These are phyloP conservation scores for Dendroctonus ponderosae DNA, from an alignment of 1,140 invertebrate species.

Conservation along the genomic window DNA sequence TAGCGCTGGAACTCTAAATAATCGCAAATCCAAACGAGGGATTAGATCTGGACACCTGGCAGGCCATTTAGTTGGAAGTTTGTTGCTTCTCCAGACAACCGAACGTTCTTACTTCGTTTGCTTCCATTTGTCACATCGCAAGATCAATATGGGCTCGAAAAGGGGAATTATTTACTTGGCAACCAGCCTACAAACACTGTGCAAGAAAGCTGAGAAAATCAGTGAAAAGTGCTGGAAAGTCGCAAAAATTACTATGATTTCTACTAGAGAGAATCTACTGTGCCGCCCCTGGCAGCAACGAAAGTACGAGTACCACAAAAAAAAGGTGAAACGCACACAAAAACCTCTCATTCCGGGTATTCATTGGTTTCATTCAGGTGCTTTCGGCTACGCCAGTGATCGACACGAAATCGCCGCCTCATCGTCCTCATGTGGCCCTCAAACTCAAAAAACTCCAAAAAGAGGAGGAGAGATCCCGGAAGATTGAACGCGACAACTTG, in stretches of 20 bases:
- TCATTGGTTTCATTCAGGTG: conserved; percentile 51
- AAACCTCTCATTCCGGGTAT: conserved; percentile 8
- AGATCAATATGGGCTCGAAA: background rate
- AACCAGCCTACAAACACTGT: conserved; percentile 16
- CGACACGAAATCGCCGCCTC: conserved; percentile 54
- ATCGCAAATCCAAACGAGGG: too few species aligned
- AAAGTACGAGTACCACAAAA: conserved; percentile 54
- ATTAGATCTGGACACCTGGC: too few species aligned
- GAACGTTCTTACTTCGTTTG: too few species aligned
- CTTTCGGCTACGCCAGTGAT: conserved; percentile 57
- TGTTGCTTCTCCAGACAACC: too few species aligned
- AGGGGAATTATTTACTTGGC: conserved; percentile 19
- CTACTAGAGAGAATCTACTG: conserved; percentile 54
- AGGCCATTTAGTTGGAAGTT: too few species aligned
- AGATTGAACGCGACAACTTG: conserved; percentile 59
- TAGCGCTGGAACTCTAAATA: too few species aligned
- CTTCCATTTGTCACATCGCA: too few species aligned
- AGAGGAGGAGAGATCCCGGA: conserved; percentile 56
- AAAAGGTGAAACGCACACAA: conserved; percentile 48
- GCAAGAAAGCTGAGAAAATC: background rate
- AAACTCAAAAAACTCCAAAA: conserved; percentile 60
- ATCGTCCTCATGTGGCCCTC: conserved; percentile 55
- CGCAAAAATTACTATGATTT: conserved; percentile 51
- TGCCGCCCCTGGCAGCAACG: conserved; percentile 55
- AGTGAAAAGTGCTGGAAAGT: background rate